phyloP scores from a whole-genome alignment of 2,797 vertebrate species.

The Cetoscarus ocellatus region DNA sequence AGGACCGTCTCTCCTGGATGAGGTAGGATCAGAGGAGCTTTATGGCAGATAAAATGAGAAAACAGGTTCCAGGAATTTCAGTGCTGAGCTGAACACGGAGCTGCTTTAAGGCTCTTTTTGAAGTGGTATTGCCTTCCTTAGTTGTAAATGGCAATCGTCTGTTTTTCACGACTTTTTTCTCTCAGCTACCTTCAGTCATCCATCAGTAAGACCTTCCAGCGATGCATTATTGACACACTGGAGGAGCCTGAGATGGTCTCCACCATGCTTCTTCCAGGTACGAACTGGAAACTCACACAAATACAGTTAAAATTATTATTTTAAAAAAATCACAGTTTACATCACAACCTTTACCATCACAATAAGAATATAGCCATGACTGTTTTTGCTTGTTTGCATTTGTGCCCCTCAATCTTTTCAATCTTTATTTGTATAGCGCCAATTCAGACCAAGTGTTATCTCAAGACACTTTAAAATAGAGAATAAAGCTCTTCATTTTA shows the following conservation, averaged over 20 bases:
- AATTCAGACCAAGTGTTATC: too few species aligned
- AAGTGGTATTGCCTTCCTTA: conserved; percentile 16
- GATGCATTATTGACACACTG: conserved; percentile 88
- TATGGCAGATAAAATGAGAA: background rate
- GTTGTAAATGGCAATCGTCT: conserved; percentile 18
- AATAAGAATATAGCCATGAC: too few species aligned
- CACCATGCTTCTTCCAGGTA: conserved; percentile 95
- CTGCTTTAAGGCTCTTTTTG: conserved; percentile 25
- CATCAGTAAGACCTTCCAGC: conserved; percentile 92
- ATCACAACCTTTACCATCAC: too few species aligned
- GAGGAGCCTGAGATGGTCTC: conserved; percentile 91
- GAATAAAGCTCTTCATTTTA: too few species aligned
- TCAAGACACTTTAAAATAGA: too few species aligned
- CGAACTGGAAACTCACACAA: background rate
- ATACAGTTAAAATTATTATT: background rate
- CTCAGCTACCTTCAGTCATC: conserved; percentile 90
- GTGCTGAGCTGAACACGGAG: conserved; percentile 3
- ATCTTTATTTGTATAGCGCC: too few species aligned
- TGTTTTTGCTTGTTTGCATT: too few species aligned
- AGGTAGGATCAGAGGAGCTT: conserved; percentile 68
- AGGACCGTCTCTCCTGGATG: conserved; percentile 86
- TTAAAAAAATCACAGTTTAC: background rate
- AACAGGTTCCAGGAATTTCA: conserved; percentile 9
- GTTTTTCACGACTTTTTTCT: conserved; percentile 17
- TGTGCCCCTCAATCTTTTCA: too few species aligned